Base-by-base conservation (phyloP, 2,113 vertebrate species). In the Agelaius tricolor region DNA sequence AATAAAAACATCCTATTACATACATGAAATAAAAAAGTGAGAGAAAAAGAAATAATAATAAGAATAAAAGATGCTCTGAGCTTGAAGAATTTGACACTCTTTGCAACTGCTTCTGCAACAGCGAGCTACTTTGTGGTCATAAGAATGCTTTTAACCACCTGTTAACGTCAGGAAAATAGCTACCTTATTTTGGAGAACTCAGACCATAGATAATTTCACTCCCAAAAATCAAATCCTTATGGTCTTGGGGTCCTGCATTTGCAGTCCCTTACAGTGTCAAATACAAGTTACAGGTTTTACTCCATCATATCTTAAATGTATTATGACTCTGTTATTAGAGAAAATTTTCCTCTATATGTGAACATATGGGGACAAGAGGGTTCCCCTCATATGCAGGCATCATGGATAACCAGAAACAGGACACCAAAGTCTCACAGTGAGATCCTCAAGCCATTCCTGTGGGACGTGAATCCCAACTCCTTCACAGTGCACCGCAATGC, bases 11-110 rank as follows among this genome's bases (percentile, higher is more conserved):
- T 13, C 20, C 30, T 46, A 31, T 75, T 94, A 96, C 95, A 22
- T 72, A 55, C 30, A 46, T 69, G 15, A 69, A 66, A 90, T 74
- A 65, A 62, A 93, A 46, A 82, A 2, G 19, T 28, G 4, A 8
- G 30, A 30, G 24, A 7, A 41, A 54, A 77, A 59, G 2, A 10
- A 58, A 76, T 22, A 90, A 24, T 15, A 67, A 49, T 59, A 46
- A 26, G 1, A 66, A 78, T 51, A 51, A 58, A 90, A 91, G 39
- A 43, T 30, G 63, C 49, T 92, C 37, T 43, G 35, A 66, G 6
- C 30, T 93, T 95, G 74, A 92, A 89, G 21, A 22, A 94, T 96
- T 94, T 85, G 61, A 80, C 91, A 91, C 26, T 68, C 24, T 87
- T 68, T 82, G 30, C 39, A 68, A n/a, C 15, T 80, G 18, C 23